Evolutionary conservation across 1,140 invertebrate species (phyloP), one percentile per base, ranked within the genome.

Genomic region (Globodera ellingtonae): DNA sequence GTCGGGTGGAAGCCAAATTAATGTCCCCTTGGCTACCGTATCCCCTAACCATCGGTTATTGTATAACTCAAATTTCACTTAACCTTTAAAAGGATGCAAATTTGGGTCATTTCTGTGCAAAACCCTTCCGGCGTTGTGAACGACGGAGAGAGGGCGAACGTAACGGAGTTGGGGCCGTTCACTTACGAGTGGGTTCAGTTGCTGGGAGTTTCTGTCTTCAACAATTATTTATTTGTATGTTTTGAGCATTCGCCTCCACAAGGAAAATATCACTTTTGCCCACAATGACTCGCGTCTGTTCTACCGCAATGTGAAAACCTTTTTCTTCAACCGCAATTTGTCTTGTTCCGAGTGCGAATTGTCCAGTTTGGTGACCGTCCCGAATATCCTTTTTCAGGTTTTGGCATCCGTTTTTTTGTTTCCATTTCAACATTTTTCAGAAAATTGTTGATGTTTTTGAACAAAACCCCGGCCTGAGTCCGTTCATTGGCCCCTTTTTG

Each of bases 301-400:
- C 35, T 88, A 89, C 67, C 72, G 75, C 21, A 88, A 88, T 80
- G 80, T 80, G n/a, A 73, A 83, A 10, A 13, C 46, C 8, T 88
- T 86, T 50, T 76, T 71, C 73, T 88, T 85, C 81, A 85, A 83
- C 47, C 59, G 69, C 46, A 62, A 78, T 46, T 44, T 67, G 13
- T 88, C 86, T 6, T 88, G 87, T 62, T 1, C 79, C 6, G 75
- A 66, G 4, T 88, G 87, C 69, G 10, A 21, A n/a, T 75, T 88
- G 78, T 62, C 59, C 50, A 72, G 79, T 35, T 79, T 59, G 66
- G 81, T 88, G 24, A 86, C 84, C 15, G 84, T 88, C 50, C 87
- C 87, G 21, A 88, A 84, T 71, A 62, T 88, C 21, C 72, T 88
- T 8, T 85, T 88, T 48, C 86, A 87, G 84, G 85, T 70, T 6